Percentiles rank a stretch among this genome's conserved stretches.
These are phyloP conservation scores for Cladopsammia gracilis DNA, from an alignment of 64 coral and sea anemone genomes.

Conservation along the genomic window DNA sequence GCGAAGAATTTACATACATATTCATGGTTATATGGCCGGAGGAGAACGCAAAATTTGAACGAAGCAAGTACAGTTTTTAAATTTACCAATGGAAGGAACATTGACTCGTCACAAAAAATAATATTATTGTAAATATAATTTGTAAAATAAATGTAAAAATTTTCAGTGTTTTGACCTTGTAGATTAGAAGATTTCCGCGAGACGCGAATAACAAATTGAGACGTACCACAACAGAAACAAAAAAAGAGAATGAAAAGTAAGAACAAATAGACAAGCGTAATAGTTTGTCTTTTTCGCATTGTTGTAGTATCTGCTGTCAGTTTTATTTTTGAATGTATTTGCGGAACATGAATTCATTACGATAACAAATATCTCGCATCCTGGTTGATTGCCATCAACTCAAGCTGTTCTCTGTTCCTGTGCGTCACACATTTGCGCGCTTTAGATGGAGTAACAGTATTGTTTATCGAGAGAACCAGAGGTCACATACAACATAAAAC, in stretches of 20 bases:
- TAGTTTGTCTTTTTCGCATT: background rate
- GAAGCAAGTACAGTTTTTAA: background rate
- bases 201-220: background rate
- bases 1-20: too few relatives aligned
- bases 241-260: background rate
- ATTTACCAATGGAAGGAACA: background rate
- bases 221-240: background rate
- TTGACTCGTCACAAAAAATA: background rate
- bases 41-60: background rate
- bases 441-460: background rate
- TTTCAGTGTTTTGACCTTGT: background rate
- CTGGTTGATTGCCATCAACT: conserved; percentile 4
- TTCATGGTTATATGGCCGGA: background rate
- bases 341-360: background rate
- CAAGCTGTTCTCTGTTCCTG: background rate
- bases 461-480: background rate
- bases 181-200: conserved; percentile 4
- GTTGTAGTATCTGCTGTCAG: background rate
- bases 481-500: background rate
- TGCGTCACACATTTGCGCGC: background rate
- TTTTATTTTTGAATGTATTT: background rate
- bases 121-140: conserved; percentile 45
- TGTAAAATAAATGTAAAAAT: conserved; percentile 35
- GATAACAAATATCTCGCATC: conserved; percentile 1
- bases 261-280: background rate